Conservation (phyloP, 2,888 invertebrate genomes). For the Eupithecia dodoneata region DNA sequence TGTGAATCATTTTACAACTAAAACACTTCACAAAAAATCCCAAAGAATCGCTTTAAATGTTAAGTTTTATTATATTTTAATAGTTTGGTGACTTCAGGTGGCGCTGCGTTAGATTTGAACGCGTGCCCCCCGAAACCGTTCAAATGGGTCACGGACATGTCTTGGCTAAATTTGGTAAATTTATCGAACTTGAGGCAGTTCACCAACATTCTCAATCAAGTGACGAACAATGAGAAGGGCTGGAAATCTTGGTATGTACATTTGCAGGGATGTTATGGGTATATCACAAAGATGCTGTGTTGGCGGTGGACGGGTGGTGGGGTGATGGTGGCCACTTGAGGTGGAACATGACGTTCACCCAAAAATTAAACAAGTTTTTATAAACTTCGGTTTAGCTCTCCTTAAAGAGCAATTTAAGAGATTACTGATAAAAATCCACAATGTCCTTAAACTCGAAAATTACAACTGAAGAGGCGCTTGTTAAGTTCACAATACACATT, state of each 20-base stretch:
- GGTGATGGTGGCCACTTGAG: neutral
- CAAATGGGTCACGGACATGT: constrained; percentile 93
- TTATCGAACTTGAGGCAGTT: constrained; percentile 87
- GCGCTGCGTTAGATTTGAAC: constrained; percentile 93
- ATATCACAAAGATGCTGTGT: neutral
- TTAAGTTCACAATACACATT: too few species aligned
- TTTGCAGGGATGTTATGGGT: neutral
- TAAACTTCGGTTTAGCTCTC: too few species aligned
- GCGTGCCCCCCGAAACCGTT: constrained; percentile 91
- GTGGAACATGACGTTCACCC: too few species aligned
- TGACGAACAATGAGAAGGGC: constrained; percentile 86
- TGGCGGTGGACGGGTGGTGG: neutral
- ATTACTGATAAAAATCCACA: too few species aligned
- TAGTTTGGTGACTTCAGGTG: constrained; percentile 75
- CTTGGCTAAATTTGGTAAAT: constrained; percentile 94
- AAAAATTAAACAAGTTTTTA: too few species aligned
- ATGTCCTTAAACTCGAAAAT: too few species aligned
- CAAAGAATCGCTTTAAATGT: neutral
- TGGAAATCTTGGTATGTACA: constrained; percentile 86
- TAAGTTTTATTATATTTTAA: neutral
- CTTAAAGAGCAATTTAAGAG: too few species aligned
- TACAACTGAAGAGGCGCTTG: too few species aligned
- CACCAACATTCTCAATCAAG: constrained; percentile 87
- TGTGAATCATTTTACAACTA: neutral
- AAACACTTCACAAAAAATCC: neutral